Conservation (phyloP, 2,113 vertebrate genomes). For the Sorex araneus region DNA sequence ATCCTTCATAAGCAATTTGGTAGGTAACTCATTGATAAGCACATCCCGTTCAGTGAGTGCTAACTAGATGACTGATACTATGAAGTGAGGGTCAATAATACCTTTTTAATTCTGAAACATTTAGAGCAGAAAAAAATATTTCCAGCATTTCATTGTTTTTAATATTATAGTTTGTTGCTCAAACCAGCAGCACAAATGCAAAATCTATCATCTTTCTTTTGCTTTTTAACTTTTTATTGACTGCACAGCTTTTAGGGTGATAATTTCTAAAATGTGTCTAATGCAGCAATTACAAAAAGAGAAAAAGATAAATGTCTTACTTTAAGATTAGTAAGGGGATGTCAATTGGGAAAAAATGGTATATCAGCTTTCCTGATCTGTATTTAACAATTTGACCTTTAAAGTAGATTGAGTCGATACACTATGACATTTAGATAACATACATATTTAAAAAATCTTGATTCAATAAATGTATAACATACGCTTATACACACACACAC, state of each 20-base stretch:
- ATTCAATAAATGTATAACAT: conserved; percentile 15
- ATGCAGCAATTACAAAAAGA: background rate
- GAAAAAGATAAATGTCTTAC: background rate
- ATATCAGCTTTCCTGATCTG: background rate
- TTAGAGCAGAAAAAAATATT: background rate
- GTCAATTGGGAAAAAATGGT: background rate
- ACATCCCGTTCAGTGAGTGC: background rate
- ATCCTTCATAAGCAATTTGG: conserved; percentile 37
- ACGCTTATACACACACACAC: too few relatives aligned
- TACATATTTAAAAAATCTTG: background rate
- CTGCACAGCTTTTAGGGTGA: background rate
- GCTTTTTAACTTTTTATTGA: background rate
- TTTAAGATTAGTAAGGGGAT: conserved; percentile 44
- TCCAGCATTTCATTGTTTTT: background rate
- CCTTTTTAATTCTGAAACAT: conserved; percentile 20
- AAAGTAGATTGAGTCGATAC: conserved; percentile 31
- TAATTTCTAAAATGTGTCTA: conserved; percentile 24
- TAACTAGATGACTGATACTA: background rate
- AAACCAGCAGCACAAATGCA: conserved; percentile 12
- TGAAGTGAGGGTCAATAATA: background rate
- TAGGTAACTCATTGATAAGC: background rate
- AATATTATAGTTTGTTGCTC: background rate
- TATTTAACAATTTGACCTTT: conserved; percentile 54
- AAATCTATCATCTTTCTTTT: conserved; percentile 3
- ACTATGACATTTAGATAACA: conserved; percentile 35